A percentile compares a stretch with the other conserved stretches of the same genome.
Conservation (phyloP, 2,113 vertebrate species). For the Cynocephalus volans region DNA sequence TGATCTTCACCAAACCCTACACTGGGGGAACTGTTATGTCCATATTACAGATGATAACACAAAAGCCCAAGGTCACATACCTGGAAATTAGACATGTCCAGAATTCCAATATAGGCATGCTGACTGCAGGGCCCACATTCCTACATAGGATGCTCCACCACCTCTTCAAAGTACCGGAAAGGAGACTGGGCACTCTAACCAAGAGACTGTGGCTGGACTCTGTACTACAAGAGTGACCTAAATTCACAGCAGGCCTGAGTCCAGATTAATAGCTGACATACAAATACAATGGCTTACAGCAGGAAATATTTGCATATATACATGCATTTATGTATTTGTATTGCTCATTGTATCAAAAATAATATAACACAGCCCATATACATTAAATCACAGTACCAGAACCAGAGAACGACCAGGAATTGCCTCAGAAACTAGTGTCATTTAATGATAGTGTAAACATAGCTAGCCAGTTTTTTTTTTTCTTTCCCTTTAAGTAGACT, state of each 20-base stretch:
- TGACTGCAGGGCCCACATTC: neutral
- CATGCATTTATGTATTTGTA: neutral
- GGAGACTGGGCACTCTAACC: neutral
- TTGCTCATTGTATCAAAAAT: neutral
- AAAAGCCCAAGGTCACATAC: neutral
- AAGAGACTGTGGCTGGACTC: neutral
- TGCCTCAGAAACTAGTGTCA: neutral
- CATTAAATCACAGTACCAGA: neutral
- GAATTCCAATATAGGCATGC: neutral
- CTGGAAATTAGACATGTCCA: neutral
- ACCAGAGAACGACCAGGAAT: neutral
- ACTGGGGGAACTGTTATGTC: neutral
- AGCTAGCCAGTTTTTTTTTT: neutral
- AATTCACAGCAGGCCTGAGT: neutral
- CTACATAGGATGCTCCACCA: neutral
- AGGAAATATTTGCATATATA: neutral
- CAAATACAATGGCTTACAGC: neutral
- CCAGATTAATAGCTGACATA: neutral
- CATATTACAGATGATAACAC: neutral
- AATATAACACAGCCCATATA: neutral
- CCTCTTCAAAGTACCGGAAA: neutral
- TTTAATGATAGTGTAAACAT: neutral
- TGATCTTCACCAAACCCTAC: neutral
- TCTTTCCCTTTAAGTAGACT: constrained; percentile 1
- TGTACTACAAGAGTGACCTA: neutral